Evolutionary conservation across 2,113 vertebrate genomes (phyloP), one percentile per base, ranked within the genome.

Genomic region (Pterocles burchelli): DNA sequence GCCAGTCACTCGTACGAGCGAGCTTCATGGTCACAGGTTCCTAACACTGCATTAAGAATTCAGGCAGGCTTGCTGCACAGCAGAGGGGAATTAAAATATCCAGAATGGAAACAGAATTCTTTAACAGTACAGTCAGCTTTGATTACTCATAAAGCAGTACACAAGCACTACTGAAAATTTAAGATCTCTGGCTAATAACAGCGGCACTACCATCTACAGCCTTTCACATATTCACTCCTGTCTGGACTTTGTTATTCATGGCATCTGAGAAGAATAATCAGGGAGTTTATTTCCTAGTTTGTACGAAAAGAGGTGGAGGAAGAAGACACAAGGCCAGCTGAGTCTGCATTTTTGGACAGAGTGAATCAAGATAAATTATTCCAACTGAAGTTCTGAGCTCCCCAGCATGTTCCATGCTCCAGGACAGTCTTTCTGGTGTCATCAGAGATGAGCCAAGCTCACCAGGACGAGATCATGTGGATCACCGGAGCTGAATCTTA

Each of bases 401-500:
- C 76, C 67, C 76, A 86, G 89, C 65, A 10, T 20, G 65, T 46
- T 84, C 71, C 86, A 45, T 5, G 2, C 68, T 84, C 57, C 76
- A 75, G 24, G 52, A 92, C 76, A 72, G 61, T 8, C 51, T 74
- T 88, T 36, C 65, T 92, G 73, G 73, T 31, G 4, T 63, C 83
- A 63, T n/a, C 6, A 83, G 61, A 59, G 65, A 65, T 48, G 73
- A 93, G 80, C 88, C 90, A 92, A 74, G 57, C 93, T 88, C 70
- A 51, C 51, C 31, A 15, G 72, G 68, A 77, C 17, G 1, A 74
- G 72, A 59, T 89, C 25, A 62, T 51, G 76, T 86, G 73, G 76
- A 80, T 89, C 89, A 83, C 65, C 94, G 73, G 43, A 78, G 84
- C 73, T 91, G 84, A 81, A 91, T 84, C 80, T 55, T 65, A 75